phyloP scores from a whole-genome alignment of 2,888 invertebrate species.

The Cantharis rustica region DNA sequence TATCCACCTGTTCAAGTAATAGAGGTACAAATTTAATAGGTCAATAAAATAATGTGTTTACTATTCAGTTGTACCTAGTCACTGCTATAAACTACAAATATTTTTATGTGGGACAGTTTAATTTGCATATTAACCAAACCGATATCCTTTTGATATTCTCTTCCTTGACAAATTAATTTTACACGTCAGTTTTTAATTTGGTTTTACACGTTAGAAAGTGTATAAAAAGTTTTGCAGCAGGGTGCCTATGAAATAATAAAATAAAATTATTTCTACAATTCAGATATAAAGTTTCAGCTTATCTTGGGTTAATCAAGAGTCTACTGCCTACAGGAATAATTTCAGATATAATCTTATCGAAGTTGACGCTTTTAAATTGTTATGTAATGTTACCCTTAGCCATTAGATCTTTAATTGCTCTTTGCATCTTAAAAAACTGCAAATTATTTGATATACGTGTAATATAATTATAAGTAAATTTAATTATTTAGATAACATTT shows the following conservation, averaged over 20 bases:
- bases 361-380: conserved; percentile 24
- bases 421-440: neutral
- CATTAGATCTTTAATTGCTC: conserved; percentile 3
- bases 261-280: conserved; percentile 30
- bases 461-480: neutral
- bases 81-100: neutral
- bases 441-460: neutral
- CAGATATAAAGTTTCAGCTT: conserved; percentile 29
- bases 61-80: neutral
- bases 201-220: conserved; percentile 14
- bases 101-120: neutral
- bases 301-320: conserved; percentile 30
- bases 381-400: conserved; percentile 17
- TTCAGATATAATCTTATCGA: conserved; percentile 30
- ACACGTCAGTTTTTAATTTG: conserved; percentile 24
- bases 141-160: conserved; percentile 16
- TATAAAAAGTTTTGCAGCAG: conserved; percentile 19
- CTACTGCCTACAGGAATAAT: conserved; percentile 26
- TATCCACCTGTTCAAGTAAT: neutral
- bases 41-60: neutral
- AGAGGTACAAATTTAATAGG: neutral
- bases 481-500: neutral
- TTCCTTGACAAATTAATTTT: conserved; percentile 24
- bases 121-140: conserved; percentile 4
- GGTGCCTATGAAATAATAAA: conserved; percentile 23